Evolutionary conservation across 2,113 vertebrate genomes (phyloP), one percentile per base, ranked within the genome.

Genomic region (Phasianus colchicus): DNA sequence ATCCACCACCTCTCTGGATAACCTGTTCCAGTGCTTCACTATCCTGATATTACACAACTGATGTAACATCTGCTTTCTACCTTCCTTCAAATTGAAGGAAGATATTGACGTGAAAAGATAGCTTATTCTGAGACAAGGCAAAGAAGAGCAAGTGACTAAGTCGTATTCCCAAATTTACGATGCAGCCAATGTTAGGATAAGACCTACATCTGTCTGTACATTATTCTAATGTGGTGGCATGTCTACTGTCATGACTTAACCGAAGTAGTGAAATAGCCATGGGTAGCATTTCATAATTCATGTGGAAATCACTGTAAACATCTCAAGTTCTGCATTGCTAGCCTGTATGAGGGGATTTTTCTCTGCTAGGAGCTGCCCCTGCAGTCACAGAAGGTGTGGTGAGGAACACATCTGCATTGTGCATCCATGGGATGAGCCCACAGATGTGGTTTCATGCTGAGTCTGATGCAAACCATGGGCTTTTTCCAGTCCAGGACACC

Each of bases 101-200:
- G 73, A 78, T n/a, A 54, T 1, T 38, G 45, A 8, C 1, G 3
- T 27, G 19, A 80, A 18, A 43, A 43, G 34, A 21, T 8, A 18
- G 11, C 4, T 75, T 21, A 15, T 60, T 38, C 7, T 61, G 71
- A 30, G 27, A n/a, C 16, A 67, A 42, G 64, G 10, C 14, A 65
- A 87, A 42, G 22, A 61, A 61, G 65, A 0, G 0, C 1, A 2
- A 2, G 13, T 47, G 48, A 70, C 29, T 19, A 32, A 75, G n/a
- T 43, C 55, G 34, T 11, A 22, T 40, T 57, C 48, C 55, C 30
- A 30, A 69, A 40, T 4, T 57, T 32, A 25, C 0, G 3, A 66
- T 1, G 30, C 25, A 55, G 30, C 2, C 2, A 52, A 9, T 22
- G 6, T 29, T 11, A 20, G 12, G 25, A 43, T 69, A 29, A 67